These are phyloP conservation scores for Cyphomyrus plagiostoma DNA, from an alignment of 2,113 vertebrate species.

Conservation along the genomic window DNA sequence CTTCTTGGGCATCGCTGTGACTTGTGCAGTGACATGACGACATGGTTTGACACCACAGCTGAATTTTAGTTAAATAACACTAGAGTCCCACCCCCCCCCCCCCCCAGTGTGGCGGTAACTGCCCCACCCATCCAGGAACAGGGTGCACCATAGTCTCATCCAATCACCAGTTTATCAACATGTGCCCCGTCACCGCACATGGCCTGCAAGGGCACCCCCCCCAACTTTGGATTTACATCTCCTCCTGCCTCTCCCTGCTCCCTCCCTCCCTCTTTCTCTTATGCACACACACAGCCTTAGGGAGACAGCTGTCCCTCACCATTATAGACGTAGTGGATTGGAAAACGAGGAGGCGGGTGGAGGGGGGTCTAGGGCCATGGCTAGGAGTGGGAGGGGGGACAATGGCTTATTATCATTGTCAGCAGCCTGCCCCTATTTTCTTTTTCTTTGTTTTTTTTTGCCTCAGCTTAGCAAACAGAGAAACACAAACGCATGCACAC, in stretches of 20 bases:
- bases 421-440: conserved; percentile 32
- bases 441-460: not conserved
- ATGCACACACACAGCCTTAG: conserved; percentile 18
- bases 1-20: not conserved
- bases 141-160: not conserved
- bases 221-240: conserved; percentile 13
- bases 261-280: conserved; percentile 22
- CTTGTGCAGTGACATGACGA: not conserved
- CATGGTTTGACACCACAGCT: not conserved
- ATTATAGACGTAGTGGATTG: conserved; percentile 36
- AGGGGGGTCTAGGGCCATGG: not conserved
- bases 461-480: not conserved
- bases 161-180: not conserved
- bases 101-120: not conserved
- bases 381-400: conserved; percentile 6
- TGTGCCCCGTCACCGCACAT: not conserved
- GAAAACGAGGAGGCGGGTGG: conserved; percentile 27
- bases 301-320: conserved; percentile 48
- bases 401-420: conserved; percentile 40
- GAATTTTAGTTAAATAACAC: not conserved
- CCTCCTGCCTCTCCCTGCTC: not conserved
- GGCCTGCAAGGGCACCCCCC: not conserved
- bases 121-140: not conserved
- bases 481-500: conserved; percentile 13
- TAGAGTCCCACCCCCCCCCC: not conserved